phyloP scores from a whole-genome alignment of 2,888 invertebrate genomes.

The Drosophila subquinaria region DNA sequence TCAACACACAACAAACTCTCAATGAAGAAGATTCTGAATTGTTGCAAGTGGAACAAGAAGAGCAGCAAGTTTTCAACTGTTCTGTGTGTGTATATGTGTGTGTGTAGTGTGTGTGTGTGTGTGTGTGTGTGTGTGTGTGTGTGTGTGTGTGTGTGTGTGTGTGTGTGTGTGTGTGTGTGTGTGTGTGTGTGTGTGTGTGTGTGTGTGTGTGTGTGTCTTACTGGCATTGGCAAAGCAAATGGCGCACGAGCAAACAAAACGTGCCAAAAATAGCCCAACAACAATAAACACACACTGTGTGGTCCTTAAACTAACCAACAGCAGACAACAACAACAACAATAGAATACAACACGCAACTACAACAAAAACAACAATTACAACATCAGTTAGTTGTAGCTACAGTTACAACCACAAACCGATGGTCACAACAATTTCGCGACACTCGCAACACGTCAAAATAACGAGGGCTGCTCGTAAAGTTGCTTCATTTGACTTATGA shows the following conservation, averaged over 20 bases:
- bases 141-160: not conserved
- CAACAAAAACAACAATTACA: constrained; percentile 18
- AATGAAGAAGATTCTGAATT: constrained; percentile 37
- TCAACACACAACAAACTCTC: constrained; percentile 1
- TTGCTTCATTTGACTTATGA: not conserved
- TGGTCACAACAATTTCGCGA: constrained; percentile 37
- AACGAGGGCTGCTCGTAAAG: not conserved
- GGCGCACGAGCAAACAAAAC: constrained; percentile 60
- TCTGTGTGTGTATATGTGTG: not conserved
- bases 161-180: not conserved
- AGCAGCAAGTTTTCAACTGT: not conserved
- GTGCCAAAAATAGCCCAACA: constrained; percentile 65
- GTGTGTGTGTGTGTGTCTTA: constrained; percentile 1
- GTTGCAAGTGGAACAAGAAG: constrained; percentile 4
- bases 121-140: constrained; percentile 9
- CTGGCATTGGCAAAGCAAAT: constrained; percentile 34
- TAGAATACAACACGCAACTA: constrained; percentile 5
- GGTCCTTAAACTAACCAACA: not conserved
- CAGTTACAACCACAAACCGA: constrained; percentile 2
- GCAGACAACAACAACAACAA: constrained; percentile 13
- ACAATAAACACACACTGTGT: constrained; percentile 55
- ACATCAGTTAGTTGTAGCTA: not conserved
- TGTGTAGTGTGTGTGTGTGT: not conserved
- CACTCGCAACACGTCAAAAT: not conserved
- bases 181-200: not conserved